phyloP scores from a whole-genome alignment of 1,140 invertebrate species.

The Dendroctonus valens region DNA sequence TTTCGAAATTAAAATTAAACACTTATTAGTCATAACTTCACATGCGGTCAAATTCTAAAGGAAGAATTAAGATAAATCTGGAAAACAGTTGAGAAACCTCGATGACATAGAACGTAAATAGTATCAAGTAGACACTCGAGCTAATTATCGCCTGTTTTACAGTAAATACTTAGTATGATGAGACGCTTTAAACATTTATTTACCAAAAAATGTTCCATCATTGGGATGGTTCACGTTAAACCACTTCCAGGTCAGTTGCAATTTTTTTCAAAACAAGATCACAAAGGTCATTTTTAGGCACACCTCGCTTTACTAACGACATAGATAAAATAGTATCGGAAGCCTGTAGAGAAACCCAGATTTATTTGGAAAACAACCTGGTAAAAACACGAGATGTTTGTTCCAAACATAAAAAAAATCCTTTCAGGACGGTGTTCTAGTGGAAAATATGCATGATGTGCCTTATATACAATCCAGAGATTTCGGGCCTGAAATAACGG shows the following conservation, averaged over 20 bases:
- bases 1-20: no score
- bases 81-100: no score
- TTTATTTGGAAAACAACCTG: slow-evolving; percentile 58
- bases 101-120: no score
- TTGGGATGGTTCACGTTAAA: slow-evolving; percentile 75
- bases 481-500: slow-evolving; percentile 67
- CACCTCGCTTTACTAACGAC: slow-evolving; percentile 54
- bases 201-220: slow-evolving; percentile 54
- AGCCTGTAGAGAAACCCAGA: slow-evolving; percentile 60
- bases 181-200: slow-evolving; percentile 33
- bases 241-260: slow-evolving; percentile 64
- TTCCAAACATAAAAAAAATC: slow-evolving; percentile 20
- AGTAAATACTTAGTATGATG: no score
- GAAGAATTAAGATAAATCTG: no score
- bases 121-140: no score
- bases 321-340: slow-evolving; percentile 57
- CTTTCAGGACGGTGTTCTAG: slow-evolving; percentile 68
- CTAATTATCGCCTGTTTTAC: no score
- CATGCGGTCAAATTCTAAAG: no score
- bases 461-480: slow-evolving; percentile 65
- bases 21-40: no score
- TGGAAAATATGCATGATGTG: slow-evolving; percentile 88
- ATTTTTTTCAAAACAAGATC: background rate
- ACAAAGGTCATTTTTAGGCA: slow-evolving; percentile 51
- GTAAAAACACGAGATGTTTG: slow-evolving; percentile 49